phyloP scores from a whole-genome alignment of 2,888 invertebrate genomes.

The Podabrus alpinus region DNA sequence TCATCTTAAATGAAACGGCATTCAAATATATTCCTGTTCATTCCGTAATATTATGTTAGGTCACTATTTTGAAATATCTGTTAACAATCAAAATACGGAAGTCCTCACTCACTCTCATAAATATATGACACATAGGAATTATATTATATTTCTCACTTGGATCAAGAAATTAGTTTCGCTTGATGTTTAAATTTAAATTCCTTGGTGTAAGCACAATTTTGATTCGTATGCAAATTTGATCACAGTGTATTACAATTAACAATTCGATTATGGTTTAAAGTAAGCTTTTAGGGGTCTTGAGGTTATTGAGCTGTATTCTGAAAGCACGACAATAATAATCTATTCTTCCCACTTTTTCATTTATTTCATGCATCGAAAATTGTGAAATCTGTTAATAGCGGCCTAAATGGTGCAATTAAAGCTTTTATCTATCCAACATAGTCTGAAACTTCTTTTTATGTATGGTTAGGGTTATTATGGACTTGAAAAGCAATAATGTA shows the following conservation, averaged over 20 bases:
- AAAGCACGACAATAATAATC: background rate
- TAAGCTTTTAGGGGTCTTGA: background rate
- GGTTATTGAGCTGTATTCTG: background rate
- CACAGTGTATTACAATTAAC: background rate
- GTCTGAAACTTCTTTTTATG: background rate
- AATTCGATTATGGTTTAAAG: background rate
- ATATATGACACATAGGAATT: background rate
- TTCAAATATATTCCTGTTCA: background rate
- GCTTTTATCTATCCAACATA: background rate
- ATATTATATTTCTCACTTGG: background rate
- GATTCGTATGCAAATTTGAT: background rate
- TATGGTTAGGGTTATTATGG: background rate
- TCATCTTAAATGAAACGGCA: background rate
- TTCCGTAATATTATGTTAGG: background rate
- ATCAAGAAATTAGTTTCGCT: background rate
- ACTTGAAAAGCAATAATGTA: background rate
- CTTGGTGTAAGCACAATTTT: background rate
- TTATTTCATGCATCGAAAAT: background rate
- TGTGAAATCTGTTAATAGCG: background rate
- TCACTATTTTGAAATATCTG: background rate
- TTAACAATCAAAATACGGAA: background rate
- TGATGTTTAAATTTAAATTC: background rate
- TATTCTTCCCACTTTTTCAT: background rate
- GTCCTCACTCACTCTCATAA: background rate
- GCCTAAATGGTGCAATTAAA: background rate